phyloP scores from a whole-genome alignment of 1,140 invertebrate species.

The Camponotus pennsylvanicus region DNA sequence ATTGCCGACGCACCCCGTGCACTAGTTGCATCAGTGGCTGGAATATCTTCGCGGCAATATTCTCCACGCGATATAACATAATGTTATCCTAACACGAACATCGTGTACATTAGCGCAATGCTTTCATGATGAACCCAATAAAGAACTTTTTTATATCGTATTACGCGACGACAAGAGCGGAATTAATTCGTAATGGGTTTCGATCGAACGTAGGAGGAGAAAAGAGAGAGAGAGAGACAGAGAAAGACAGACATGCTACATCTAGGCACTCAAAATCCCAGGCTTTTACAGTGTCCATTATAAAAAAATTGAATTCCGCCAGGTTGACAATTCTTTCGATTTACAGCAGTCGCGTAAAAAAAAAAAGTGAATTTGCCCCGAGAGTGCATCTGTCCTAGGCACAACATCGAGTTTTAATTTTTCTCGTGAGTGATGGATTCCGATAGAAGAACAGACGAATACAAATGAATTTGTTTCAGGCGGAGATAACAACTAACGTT shows the following conservation, averaged over 20 bases:
- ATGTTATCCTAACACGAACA: conserved; percentile 55
- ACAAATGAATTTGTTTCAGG: conserved; percentile 46
- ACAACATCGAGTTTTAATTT: conserved; percentile 27
- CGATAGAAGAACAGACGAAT: conserved; percentile 11
- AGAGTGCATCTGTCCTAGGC: background rate
- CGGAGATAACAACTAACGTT: conserved; percentile 27
- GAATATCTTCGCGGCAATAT: conserved; percentile 54
- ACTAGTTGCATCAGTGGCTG: conserved; percentile 48
- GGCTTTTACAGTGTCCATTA: conserved; percentile 44
- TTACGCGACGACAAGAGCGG: conserved; percentile 31
- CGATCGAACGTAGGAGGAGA: conserved; percentile 4
- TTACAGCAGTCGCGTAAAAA: conserved; percentile 24
- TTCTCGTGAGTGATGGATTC: conserved; percentile 10
- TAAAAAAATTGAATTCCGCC: conserved; percentile 57
- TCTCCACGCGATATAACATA: conserved; percentile 51
- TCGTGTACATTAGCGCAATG: conserved; percentile 34
- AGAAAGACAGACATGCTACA: background rate
- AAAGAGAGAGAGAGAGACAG: background rate
- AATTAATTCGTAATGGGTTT: conserved; percentile 49
- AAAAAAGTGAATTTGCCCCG: conserved; percentile 13
- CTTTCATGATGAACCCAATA: conserved; percentile 42
- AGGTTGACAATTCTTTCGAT: conserved; percentile 53
- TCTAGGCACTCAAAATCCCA: conserved; percentile 33
- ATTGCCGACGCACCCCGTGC: conserved; percentile 41
- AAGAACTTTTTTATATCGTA: conserved; percentile 35